Evolutionary conservation across 1,140 invertebrate species (phyloP), one percentile per base, ranked within the genome.

Genomic region (Bursaphelenchus mucronatus): DNA sequence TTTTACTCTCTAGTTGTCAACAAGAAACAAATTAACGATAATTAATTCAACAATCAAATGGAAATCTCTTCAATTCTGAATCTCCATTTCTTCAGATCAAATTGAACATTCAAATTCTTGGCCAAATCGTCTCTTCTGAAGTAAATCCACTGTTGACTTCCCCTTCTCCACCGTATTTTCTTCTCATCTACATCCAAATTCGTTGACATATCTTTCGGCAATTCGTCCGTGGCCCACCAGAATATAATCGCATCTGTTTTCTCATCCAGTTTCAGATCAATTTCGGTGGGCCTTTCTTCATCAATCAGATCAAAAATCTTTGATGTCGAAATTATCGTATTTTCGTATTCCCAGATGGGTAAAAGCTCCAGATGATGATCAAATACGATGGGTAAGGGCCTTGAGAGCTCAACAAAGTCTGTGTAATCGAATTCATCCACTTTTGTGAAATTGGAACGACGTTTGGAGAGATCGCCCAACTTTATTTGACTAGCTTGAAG

Each of bases 371-470:
- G 40, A 39, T 59, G 40, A 39, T 59, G 40, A 50, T 59, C 57
- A 59, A 13, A 45, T 11, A 59, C 57, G 40, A 59, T 30, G 53
- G 13, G 13, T 55, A 19, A 55, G 41, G 13, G 41, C 13, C 13
- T n/a, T 45, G 53, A n/a, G 21, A n/a, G 40, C 57, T 59, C 21
- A 39, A 44, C 57, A 44, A 59, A 59, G 40, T 13, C 57, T 11
- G 57, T 40, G 40, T 59, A 59, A 50, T 59, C 57, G 40, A 59
- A 59, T n/a, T 44, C 57, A 17, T 45, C 57, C 41, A 45, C 40
- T 41, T 39, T 50, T 59, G 13, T 50, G 3, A 57, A 11, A 41
- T 39, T 13, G n/a, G 45, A 11, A n/a, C 21, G n/a, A 17, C 57
- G 13, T 45, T 44, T 13, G 40, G 40, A 59, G 6, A 59, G 40